A percentile compares a stretch with the other conserved stretches of the same genome.
These are phyloP conservation scores for Epinotia brunnichana DNA, from an alignment of 2,888 invertebrate genomes.

Conservation along the genomic window DNA sequence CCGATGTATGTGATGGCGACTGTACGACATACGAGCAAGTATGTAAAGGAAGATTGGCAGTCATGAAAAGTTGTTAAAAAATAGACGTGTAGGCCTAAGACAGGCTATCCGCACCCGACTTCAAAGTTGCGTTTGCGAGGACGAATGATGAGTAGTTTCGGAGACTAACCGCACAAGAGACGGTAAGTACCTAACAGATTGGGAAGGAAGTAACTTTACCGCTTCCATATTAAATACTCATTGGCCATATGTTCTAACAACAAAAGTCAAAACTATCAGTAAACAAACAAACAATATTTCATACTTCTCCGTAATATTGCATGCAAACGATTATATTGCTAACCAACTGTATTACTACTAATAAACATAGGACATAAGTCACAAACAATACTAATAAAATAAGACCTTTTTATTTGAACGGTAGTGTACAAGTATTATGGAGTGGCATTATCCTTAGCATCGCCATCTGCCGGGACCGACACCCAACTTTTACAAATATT, in stretches of 20 bases:
- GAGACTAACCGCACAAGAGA: too few species aligned
- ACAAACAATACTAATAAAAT: background rate
- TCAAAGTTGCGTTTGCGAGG: too few species aligned
- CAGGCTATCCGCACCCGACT: too few species aligned
- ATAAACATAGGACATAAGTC: background rate
- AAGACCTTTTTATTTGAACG: conserved; percentile 10
- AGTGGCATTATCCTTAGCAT: conserved; percentile 66
- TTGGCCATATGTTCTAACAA: conserved; percentile 30
- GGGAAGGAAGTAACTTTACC: background rate
- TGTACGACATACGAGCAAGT: background rate
- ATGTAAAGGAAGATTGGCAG: background rate
- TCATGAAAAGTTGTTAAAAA: conserved; percentile 1
- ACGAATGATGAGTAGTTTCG: too few species aligned
- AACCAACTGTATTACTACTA: conserved; percentile 55
- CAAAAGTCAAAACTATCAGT: conserved; percentile 53
- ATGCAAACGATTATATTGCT: conserved; percentile 54
- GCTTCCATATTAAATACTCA: background rate
- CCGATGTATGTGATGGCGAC: too few species aligned
- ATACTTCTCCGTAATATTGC: conserved; percentile 62
- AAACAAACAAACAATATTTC: conserved; percentile 65
- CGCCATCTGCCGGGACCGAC: conserved; percentile 73
- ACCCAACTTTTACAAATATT: conserved; percentile 45
- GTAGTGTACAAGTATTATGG: conserved; percentile 53
- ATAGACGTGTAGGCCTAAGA: background rate
- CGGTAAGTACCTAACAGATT: too few species aligned